Base-by-base conservation (phyloP, 2,888 invertebrate species). In the Seira sanloemensis region DNA sequence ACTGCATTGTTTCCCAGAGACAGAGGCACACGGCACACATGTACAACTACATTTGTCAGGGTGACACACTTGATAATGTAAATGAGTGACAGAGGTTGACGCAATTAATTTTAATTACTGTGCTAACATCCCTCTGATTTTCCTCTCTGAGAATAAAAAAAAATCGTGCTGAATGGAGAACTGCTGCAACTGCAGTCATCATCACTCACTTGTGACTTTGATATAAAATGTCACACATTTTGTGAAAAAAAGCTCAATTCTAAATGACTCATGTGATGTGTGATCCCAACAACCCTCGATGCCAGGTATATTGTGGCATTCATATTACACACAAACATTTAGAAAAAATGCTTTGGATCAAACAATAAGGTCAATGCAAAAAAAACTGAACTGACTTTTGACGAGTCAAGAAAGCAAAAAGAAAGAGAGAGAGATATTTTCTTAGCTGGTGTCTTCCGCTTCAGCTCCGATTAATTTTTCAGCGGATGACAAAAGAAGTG, bases 71-170 rank as follows among this genome's bases (percentile, higher is more conserved):
- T 69, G 67, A 69, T 69, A 80, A 68, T 26, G 71, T 65, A 80
- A 62, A 82, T 71, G 72, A 77, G 54, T 77, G 76, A 77, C 82
- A 71, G 62, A 50, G 67, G 71, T 54, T 82, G 76, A 65, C 67
- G 77, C 72, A 82, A 77, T 82, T 82, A 82, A 82, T 82, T 82
- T 82, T 82, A 82, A 82, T 82, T 77, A 72, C 62, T 46, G 23
- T 18, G 37, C 72, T 62, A 54, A 76, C 19, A 46, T 1, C 16
- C 18, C 12, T 62, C 16, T 26, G 27, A 21, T 62, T 12, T 62
- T 21, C 24, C n/a, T 12, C 19, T 26, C 65, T n/a, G 58, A 18
- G n/a, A 37, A 37, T 12, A 12, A 58, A 58, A 58, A 58, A 18
- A 58, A 58, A n/a, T n/a, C 2, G 58, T 58, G 62, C 62, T n/a